These are phyloP conservation scores for Myrmecophaga tridactyla DNA, from an alignment of 2,113 vertebrate species.

Conservation along the genomic window DNA sequence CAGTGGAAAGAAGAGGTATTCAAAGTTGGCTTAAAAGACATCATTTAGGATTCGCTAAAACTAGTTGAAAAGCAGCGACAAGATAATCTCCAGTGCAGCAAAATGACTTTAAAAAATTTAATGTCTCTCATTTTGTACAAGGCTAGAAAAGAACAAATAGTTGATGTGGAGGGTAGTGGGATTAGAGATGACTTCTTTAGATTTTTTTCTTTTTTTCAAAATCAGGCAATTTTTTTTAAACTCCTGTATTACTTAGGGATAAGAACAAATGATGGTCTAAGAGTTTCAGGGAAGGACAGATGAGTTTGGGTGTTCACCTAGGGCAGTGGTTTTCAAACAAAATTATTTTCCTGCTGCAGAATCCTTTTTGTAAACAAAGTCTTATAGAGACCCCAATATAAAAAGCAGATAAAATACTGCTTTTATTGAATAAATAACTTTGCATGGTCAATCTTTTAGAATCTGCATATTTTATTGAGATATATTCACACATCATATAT, in stretches of 20 bases:
- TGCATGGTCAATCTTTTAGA: not conserved
- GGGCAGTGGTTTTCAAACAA: not conserved
- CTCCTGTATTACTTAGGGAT: not conserved
- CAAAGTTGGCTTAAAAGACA: not conserved
- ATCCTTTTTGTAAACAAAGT: not conserved
- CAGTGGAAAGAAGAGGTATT: not conserved
- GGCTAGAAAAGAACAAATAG: not conserved
- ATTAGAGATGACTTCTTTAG: not conserved
- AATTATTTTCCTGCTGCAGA: not conserved
- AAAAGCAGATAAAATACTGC: slow-evolving; percentile 5
- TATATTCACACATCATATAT: too few relatives aligned
- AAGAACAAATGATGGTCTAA: not conserved
- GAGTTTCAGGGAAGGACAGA: not conserved
- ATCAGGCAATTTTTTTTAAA: not conserved
- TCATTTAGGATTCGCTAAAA: slow-evolving; percentile 8
- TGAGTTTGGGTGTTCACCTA: too few relatives aligned
- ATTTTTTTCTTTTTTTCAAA: not conserved
- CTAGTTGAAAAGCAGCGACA: not conserved
- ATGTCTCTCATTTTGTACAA: too few relatives aligned
- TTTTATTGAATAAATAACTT: not conserved
- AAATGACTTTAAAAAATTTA: not conserved
- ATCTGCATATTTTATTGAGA: too few relatives aligned
- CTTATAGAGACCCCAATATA: not conserved
- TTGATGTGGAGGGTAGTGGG: not conserved
- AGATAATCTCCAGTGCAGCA: not conserved